Percentiles rank a stretch among this genome's conserved stretches.
These are phyloP conservation scores for Sebastes cheni DNA, from an alignment of 2,797 vertebrate species.

Conservation along the genomic window DNA sequence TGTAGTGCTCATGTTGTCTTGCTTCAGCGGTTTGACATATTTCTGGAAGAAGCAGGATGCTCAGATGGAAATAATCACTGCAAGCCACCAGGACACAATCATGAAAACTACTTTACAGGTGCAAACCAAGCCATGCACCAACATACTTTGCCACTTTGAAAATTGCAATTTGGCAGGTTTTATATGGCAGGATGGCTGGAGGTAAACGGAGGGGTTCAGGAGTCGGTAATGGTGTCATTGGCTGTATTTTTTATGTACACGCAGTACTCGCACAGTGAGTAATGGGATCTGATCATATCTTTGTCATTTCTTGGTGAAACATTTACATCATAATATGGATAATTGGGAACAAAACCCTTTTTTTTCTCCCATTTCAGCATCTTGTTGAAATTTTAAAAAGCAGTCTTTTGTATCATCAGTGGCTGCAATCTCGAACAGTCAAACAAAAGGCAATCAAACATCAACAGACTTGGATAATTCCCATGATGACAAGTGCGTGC, in stretches of 20 bases:
- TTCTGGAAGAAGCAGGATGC: slow-evolving; percentile 31
- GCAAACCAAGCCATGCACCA: slow-evolving; percentile 18
- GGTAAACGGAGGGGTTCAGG: slow-evolving; percentile 1
- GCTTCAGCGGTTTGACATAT: slow-evolving; percentile 31
- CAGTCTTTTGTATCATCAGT: slow-evolving; percentile 7
- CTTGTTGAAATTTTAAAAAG: slow-evolving; percentile 10
- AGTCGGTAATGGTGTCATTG: slow-evolving; percentile 20
- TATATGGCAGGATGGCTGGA: neutral
- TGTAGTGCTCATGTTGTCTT: slow-evolving; percentile 14
- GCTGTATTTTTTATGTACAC: neutral
- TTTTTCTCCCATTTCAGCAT: neutral
- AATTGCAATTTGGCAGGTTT: slow-evolving; percentile 18
- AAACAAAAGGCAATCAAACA: slow-evolving; percentile 45
- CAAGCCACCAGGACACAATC: slow-evolving; percentile 11
- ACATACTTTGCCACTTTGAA: slow-evolving; percentile 6
- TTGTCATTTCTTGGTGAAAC: slow-evolving; percentile 9
- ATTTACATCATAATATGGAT: neutral
- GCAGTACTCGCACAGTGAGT: neutral
- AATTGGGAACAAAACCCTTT: neutral
- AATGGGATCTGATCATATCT: slow-evolving; percentile 6
- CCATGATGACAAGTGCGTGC: slow-evolving; percentile 10
- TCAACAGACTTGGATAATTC: slow-evolving; percentile 29
- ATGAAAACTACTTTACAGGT: slow-evolving; percentile 19
- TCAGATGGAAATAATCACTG: slow-evolving; percentile 34
- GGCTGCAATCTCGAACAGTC: slow-evolving; percentile 8